A percentile compares a stretch with the other conserved stretches of the same genome.
Evolutionary conservation across 2,113 vertebrate species (phyloP).

Genomic region (Apus apus): DNA sequence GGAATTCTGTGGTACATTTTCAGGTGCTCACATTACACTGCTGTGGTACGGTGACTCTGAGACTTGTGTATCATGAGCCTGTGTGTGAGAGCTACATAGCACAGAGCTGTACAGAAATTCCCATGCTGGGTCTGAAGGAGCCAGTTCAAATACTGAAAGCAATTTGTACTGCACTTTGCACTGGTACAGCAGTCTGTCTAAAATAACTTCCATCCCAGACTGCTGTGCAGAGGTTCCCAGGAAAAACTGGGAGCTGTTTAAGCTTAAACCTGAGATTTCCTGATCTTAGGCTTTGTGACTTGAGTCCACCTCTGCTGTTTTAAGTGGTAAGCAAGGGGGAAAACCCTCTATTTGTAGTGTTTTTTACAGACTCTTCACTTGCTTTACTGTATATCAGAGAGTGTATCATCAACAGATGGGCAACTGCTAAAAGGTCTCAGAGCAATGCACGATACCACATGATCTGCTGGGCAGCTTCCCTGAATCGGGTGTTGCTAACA

Average conservation of each 20-base stretch:
- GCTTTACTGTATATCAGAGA: not conserved
- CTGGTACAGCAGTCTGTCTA: not conserved
- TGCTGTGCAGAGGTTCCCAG: not conserved
- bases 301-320: not conserved
- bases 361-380: not conserved
- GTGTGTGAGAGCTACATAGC: not conserved
- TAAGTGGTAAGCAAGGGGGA: not conserved
- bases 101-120: not conserved
- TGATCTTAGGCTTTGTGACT: not conserved
- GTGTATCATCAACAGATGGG: not conserved
- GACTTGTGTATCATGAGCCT: not conserved
- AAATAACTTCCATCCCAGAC: not conserved
- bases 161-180: not conserved
- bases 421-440: not conserved
- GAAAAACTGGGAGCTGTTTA: not conserved
- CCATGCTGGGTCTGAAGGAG: not conserved
- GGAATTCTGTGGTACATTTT: not conserved
- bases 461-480: not conserved
- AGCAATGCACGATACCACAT: not conserved
- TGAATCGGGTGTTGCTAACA: not conserved
- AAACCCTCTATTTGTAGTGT: not conserved
- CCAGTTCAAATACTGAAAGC: not conserved
- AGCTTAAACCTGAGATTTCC: not conserved
- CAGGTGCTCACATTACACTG: not conserved
- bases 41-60: fast-evolving